phyloP scores from a whole-genome alignment of 2,797 vertebrate species.

The Schizothorax lantsangensis region DNA sequence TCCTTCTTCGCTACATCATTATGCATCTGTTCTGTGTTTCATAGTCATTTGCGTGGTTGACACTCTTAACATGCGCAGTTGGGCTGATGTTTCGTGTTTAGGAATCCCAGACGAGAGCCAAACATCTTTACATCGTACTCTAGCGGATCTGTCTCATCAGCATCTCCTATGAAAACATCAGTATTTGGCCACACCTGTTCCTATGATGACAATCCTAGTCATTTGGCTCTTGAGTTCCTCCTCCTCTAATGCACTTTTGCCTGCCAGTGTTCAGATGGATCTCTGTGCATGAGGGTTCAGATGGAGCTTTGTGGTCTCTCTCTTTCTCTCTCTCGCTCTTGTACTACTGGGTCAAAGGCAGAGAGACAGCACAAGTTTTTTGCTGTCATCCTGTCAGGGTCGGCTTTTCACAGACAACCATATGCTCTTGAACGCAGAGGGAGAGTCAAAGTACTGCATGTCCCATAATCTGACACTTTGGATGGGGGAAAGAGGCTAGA shows the following conservation, averaged over 20 bases:
- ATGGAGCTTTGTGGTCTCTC: conserved; percentile 34
- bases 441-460: conserved; percentile 35
- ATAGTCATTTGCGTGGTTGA: conserved; percentile 9
- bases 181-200: conserved; percentile 51
- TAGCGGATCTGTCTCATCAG: conserved; percentile 22
- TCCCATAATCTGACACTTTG: conserved; percentile 37
- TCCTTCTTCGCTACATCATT: conserved; percentile 6
- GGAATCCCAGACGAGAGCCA: conserved; percentile 10
- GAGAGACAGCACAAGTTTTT: conserved; percentile 22
- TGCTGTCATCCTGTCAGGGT: conserved; percentile 52
- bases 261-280: conserved; percentile 49
- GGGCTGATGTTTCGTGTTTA: not conserved
- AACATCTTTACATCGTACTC: not conserved
- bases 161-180: conserved; percentile 29
- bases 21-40: conserved; percentile 11
- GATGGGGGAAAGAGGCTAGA: conserved; percentile 18
- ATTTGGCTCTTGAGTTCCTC: conserved; percentile 37
- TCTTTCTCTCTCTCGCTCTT: conserved; percentile 16
- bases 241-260: conserved; percentile 54
- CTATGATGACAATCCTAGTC: conserved; percentile 44
- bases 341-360: conserved; percentile 43
- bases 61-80: conserved; percentile 10
- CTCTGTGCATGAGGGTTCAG: conserved; percentile 42
- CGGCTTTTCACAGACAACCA: conserved; percentile 41
- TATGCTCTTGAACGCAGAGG: conserved; percentile 47